Percentiles rank a stretch among this genome's conserved stretches.
Evolutionary conservation across 2,888 invertebrate genomes (phyloP).

Genomic region (Leucoma salicis): DNA sequence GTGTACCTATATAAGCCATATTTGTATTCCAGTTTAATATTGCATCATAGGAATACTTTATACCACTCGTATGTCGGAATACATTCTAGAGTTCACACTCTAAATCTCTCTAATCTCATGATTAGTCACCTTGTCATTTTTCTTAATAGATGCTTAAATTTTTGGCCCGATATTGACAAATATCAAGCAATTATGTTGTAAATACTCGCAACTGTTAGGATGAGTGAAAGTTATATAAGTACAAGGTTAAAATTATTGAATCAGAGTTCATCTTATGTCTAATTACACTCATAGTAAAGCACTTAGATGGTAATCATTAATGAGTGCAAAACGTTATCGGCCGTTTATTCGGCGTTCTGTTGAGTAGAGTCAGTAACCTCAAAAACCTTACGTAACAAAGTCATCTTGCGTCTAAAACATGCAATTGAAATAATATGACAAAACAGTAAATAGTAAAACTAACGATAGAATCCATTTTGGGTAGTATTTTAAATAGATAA

Average conservation of each 20-base stretch:
- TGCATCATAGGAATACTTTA: too few species aligned
- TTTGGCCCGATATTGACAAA: too few species aligned
- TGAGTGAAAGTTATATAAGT: constrained; percentile 8
- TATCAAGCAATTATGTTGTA: constrained; percentile 25
- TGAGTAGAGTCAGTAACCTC: constrained; percentile 54
- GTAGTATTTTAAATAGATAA: too few species aligned
- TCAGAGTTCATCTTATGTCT: constrained; percentile 13
- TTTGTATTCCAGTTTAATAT: too few species aligned
- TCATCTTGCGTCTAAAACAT: constrained; percentile 42
- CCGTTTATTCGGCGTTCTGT: constrained; percentile 9
- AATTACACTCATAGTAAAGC: constrained; percentile 18
- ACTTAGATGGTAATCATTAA: constrained; percentile 24
- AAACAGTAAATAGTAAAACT: constrained; percentile 22
- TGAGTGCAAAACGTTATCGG: constrained; percentile 25
- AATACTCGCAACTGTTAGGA: constrained; percentile 5
- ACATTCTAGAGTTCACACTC: too few species aligned
- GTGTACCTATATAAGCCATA: too few species aligned
- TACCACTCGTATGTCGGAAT: too few species aligned
- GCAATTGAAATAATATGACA: constrained; percentile 35
- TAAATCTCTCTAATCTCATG: too few species aligned
- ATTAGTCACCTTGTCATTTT: too few species aligned
- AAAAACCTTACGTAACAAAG: constrained; percentile 51
- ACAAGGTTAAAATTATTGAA: constrained; percentile 31
- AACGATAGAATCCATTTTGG: constrained; percentile 11
- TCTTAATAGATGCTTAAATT: too few species aligned